phyloP scores from a whole-genome alignment of 1,140 invertebrate species.

The Anastrepha obliqua region DNA sequence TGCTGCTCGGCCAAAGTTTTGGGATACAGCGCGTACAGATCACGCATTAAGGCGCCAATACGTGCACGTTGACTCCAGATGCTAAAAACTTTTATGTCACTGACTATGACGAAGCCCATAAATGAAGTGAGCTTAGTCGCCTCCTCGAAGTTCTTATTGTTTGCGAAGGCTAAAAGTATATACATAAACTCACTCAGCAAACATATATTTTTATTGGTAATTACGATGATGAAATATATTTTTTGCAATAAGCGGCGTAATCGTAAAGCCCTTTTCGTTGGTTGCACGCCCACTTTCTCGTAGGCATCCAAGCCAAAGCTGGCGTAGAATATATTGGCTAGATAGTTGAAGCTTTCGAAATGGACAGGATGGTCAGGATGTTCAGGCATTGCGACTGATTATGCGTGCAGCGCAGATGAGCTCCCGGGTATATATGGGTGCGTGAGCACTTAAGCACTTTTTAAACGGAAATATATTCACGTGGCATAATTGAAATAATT shows the following conservation, averaged over 20 bases:
- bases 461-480: not conserved
- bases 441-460: too few species aligned
- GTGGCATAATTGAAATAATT: not conserved
- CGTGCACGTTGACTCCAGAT: slow-evolving; percentile 59
- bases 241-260: slow-evolving; percentile 54
- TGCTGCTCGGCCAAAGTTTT: not conserved
- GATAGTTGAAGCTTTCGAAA: not conserved
- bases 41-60: slow-evolving; percentile 59
- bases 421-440: not conserved
- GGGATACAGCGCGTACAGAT: slow-evolving; percentile 63
- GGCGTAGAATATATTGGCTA: slow-evolving; percentile 63
- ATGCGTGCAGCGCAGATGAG: not conserved
- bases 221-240: slow-evolving; percentile 58
- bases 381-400: not conserved
- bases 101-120: slow-evolving; percentile 66
- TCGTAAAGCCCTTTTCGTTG: not conserved
- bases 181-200: slow-evolving; percentile 64
- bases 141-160: slow-evolving; percentile 65
- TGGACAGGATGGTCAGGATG: not conserved
- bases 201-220: slow-evolving; percentile 64
- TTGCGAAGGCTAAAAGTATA: slow-evolving; percentile 63
- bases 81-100: slow-evolving; percentile 65
- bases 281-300: slow-evolving; percentile 48
- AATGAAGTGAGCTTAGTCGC: slow-evolving; percentile 68
- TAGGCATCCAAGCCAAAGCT: slow-evolving; percentile 67